Evolutionary conservation across 2,113 vertebrate species (phyloP).

Genomic region (Seriola rivoliana): DNA sequence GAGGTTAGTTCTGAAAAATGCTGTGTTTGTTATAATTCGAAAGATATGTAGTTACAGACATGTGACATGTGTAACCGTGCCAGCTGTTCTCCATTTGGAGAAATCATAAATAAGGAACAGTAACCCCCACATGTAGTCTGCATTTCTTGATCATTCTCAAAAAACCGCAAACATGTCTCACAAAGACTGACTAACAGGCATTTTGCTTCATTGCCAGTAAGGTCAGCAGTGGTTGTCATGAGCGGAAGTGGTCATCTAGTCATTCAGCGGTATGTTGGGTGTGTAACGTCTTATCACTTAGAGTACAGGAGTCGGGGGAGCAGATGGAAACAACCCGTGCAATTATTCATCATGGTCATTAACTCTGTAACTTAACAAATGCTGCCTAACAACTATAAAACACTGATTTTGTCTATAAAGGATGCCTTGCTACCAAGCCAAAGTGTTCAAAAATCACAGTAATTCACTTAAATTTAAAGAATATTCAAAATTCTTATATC

Average conservation of each 20-base stretch:
- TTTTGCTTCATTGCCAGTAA: slow-evolving; percentile 32
- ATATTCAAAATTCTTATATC: neutral
- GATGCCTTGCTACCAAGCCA: neutral
- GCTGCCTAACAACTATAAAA: neutral
- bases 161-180: neutral
- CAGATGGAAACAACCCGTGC: slow-evolving; percentile 24
- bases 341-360: slow-evolving; percentile 28
- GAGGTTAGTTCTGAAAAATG: neutral
- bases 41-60: neutral
- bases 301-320: neutral
- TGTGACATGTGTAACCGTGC: neutral
- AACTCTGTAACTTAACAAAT: neutral
- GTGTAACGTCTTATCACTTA: slow-evolving; percentile 44
- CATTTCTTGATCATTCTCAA: slow-evolving; percentile 5
- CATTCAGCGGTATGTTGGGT: slow-evolving; percentile 27
- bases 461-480: neutral
- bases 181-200: neutral
- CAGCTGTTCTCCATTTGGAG: neutral
- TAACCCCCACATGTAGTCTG: neutral
- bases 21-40: neutral
- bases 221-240: neutral
- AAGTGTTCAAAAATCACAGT: neutral
- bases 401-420: neutral
- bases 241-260: slow-evolving; percentile 19
- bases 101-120: neutral